phyloP scores from a whole-genome alignment of 1,140 invertebrate species.

The Mactra quadrangularis region DNA sequence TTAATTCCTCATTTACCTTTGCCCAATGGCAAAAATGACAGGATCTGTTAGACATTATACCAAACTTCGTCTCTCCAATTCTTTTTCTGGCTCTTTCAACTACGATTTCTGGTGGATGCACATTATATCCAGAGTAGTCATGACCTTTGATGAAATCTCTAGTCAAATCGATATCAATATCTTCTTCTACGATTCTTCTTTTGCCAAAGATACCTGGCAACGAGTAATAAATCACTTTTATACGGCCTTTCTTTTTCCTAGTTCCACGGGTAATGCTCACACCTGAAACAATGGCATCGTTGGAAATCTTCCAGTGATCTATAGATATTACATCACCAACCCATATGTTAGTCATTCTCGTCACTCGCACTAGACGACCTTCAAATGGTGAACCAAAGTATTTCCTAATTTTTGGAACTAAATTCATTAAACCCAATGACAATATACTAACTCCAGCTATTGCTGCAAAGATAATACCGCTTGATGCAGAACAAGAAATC shows the following conservation, averaged over 20 bases:
- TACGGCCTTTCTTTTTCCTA: background rate
- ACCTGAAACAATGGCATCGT: background rate
- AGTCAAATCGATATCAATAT: constrained; percentile 5
- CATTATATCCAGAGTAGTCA: constrained; percentile 20
- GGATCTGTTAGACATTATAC: constrained; percentile 28
- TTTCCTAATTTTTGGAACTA: background rate
- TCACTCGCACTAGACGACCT: constrained; percentile 8
- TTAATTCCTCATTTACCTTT: constrained; percentile 21
- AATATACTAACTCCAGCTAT: background rate
- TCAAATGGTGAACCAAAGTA: constrained; percentile 18
- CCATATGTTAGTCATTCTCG: background rate
- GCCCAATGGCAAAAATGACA: constrained; percentile 58
- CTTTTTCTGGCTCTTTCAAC: constrained; percentile 24
- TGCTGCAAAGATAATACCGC: background rate
- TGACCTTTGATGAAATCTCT: constrained; percentile 2
- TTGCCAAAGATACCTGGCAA: constrained; percentile 10
- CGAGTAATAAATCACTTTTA: constrained; percentile 26
- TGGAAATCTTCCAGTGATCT: background rate
- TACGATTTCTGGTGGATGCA: constrained; percentile 12
- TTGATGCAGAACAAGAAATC: background rate
- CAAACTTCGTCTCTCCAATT: constrained; percentile 47
- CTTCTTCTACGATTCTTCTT: constrained; percentile 4
- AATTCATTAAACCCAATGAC: background rate
- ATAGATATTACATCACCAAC: constrained; percentile 33
- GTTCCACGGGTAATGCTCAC: background rate